These are phyloP conservation scores for Timema cristinae DNA, from an alignment of 2,888 invertebrate species.

Conservation along the genomic window DNA sequence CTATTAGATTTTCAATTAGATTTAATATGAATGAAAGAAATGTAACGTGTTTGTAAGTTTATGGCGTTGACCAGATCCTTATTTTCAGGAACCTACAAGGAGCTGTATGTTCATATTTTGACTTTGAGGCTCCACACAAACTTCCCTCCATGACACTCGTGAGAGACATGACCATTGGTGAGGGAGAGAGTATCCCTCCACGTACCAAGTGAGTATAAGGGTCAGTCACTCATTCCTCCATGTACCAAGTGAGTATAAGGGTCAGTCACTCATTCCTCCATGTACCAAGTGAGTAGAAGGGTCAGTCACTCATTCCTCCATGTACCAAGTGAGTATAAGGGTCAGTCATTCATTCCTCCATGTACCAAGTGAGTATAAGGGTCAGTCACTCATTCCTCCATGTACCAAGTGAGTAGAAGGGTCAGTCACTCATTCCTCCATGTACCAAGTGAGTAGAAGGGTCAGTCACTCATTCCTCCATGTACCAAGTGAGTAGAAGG, in stretches of 20 bases:
- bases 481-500: background rate
- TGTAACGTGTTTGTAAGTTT: no score
- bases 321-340: background rate
- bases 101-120: conserved; percentile 93
- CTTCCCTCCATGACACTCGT: conserved; percentile 73
- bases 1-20: background rate
- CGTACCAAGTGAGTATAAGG: conserved; percentile 50
- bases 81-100: conserved; percentile 90
- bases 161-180: conserved; percentile 70
- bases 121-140: conserved; percentile 70
- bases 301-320: background rate
- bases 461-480: background rate
- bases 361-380: conserved; percentile 50
- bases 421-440: conserved; percentile 52
- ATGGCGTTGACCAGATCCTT: conserved; percentile 1
- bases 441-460: conserved; percentile 50
- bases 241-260: background rate
- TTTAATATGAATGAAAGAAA: background rate
- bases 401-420: background rate
- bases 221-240: background rate
- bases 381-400: background rate
- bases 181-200: conserved; percentile 70
- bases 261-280: conserved; percentile 52
- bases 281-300: conserved; percentile 50
- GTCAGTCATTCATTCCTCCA: conserved; percentile 51